Evolutionary conservation across 1,140 invertebrate genomes (phyloP).

Genomic region (Aphaenogaster floridana): DNA sequence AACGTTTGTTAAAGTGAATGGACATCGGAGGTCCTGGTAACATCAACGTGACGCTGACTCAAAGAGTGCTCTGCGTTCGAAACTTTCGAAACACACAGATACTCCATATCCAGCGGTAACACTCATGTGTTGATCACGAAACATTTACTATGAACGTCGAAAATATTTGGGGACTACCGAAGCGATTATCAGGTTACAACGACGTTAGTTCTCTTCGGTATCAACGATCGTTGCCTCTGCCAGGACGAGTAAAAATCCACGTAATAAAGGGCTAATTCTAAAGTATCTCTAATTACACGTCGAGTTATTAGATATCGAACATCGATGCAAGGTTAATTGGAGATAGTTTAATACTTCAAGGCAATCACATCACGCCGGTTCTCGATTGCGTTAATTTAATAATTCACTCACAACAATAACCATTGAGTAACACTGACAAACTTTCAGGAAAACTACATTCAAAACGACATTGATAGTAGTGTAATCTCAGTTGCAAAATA

Average conservation of each 20-base stretch:
- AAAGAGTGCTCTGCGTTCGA: conserved; percentile 33
- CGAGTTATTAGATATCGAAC: conserved; percentile 71
- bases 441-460: conserved; percentile 81
- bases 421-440: conserved; percentile 80
- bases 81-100: conserved; percentile 41
- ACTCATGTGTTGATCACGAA: conserved; percentile 32
- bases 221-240: conserved; percentile 10
- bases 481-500: conserved; percentile 75
- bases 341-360: conserved; percentile 69
- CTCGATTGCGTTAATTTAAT: conserved; percentile 56
- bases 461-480: conserved; percentile 82
- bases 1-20: neutral
- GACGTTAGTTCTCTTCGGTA: neutral
- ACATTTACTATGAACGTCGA: conserved; percentile 44
- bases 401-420: conserved; percentile 80
- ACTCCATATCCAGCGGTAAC: conserved; percentile 54
- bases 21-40: neutral
- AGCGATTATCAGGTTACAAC: conserved; percentile 38
- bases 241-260: conserved; percentile 61
- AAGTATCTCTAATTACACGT: conserved; percentile 68
- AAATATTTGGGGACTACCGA: conserved; percentile 45
- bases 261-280: conserved; percentile 69
- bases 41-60: neutral
- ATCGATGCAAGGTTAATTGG: conserved; percentile 72
- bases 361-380: conserved; percentile 66